phyloP scores from a whole-genome alignment of 2,797 vertebrate genomes.

The Meriones psammophilus region DNA sequence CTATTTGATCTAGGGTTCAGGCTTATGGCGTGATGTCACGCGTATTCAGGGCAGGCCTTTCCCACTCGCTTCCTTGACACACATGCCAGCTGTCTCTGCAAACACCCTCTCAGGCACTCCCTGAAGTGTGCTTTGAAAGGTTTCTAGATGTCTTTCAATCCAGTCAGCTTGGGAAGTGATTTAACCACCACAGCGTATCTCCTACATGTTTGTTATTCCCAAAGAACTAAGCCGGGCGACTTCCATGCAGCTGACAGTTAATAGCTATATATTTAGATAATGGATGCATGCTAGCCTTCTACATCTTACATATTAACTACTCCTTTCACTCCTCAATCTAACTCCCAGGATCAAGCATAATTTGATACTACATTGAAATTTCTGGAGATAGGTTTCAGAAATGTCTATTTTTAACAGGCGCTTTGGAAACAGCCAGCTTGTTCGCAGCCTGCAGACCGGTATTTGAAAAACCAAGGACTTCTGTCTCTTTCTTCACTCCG shows the following conservation, averaged over 20 bases:
- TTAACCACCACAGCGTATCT: neutral
- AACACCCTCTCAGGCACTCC: neutral
- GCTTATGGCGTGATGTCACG: neutral
- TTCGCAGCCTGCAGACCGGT: conserved; percentile 21
- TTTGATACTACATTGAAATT: conserved; percentile 45
- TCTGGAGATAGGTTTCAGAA: conserved; percentile 46
- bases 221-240: conserved; percentile 10
- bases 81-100: neutral
- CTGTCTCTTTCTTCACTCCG: neutral
- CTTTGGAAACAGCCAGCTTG: conserved; percentile 54
- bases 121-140: neutral
- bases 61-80: neutral
- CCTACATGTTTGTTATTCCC: neutral
- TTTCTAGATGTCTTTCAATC: neutral
- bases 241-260: conserved; percentile 9
- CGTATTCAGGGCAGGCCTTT: neutral
- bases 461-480: conserved; percentile 10
- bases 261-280: conserved; percentile 41
- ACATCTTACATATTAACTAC: conserved; percentile 38
- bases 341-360: conserved; percentile 36
- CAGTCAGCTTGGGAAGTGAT: neutral
- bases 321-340: conserved; percentile 3
- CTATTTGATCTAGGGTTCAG: neutral
- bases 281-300: neutral
- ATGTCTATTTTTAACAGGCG: conserved; percentile 69